phyloP scores from a whole-genome alignment of 1,140 invertebrate species.

The Zelostemma sp. region DNA sequence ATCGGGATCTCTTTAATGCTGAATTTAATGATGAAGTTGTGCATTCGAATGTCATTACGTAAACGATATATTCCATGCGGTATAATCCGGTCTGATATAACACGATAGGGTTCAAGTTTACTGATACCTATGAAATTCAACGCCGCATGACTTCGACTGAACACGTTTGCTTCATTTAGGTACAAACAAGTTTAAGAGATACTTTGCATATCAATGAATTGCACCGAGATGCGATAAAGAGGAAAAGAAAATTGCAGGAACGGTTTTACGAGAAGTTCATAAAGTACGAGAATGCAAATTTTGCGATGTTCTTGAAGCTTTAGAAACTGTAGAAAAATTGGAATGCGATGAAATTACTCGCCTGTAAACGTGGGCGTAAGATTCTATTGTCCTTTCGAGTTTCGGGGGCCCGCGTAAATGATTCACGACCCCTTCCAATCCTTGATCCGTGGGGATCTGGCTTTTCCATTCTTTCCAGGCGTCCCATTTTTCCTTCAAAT shows the following conservation, averaged over 20 bases:
- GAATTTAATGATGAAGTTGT: no score
- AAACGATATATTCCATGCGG: neutral
- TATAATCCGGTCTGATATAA: neutral
- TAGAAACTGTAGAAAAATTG: no score
- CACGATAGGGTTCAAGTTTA: neutral
- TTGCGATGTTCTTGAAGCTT: no score
- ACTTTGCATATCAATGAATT: no score
- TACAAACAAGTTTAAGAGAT: neutral
- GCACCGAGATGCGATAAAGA: no score
- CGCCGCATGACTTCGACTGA: neutral
- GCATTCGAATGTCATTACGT: no score
- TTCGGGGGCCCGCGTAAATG: slow-evolving; percentile 67
- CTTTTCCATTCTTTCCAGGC: slow-evolving; percentile 73
- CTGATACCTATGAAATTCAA: neutral
- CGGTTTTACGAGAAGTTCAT: no score
- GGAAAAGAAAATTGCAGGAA: no score
- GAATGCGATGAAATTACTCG: slow-evolving; percentile 61
- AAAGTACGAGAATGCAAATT: no score
- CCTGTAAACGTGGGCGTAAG: slow-evolving; percentile 85
- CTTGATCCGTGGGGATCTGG: slow-evolving; percentile 68
- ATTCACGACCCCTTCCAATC: slow-evolving; percentile 54
- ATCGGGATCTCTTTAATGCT: no score
- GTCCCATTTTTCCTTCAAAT: slow-evolving; percentile 73
- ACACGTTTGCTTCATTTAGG: neutral
- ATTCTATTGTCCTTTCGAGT: slow-evolving; percentile 67